Percentiles rank a stretch among this genome's conserved stretches.
These are phyloP conservation scores for Diaprepes abbreviatus DNA, from an alignment of 2,888 invertebrate species.

Conservation along the genomic window DNA sequence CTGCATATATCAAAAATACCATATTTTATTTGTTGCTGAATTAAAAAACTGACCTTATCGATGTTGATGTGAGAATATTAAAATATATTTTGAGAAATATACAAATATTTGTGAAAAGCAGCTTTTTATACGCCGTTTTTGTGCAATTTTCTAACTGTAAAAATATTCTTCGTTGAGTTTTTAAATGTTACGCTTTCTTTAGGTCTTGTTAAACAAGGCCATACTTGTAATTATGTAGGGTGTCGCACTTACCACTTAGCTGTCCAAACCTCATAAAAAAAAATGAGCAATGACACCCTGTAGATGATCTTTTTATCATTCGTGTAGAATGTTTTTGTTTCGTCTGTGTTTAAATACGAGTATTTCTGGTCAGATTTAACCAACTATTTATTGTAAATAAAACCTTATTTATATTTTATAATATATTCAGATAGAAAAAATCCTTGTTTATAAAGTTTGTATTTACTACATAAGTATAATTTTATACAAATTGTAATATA, in stretches of 20 bases:
- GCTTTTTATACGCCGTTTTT: constrained; percentile 44
- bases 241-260: neutral
- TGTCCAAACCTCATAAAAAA: neutral
- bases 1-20: too few species aligned
- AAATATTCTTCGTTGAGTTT: constrained; percentile 18
- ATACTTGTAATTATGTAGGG: neutral
- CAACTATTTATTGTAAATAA: constrained; percentile 63
- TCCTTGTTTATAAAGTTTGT: constrained; percentile 45
- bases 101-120: constrained; percentile 36
- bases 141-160: constrained; percentile 44
- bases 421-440: constrained; percentile 31
- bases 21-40: neutral
- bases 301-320: constrained; percentile 16
- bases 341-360: constrained; percentile 64
- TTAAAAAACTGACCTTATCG: constrained; percentile 24
- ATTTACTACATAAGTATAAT: constrained; percentile 42
- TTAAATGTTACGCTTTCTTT: constrained; percentile 30
- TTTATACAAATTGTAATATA: constrained; percentile 50
- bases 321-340: constrained; percentile 57
- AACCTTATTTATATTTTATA: constrained; percentile 62
- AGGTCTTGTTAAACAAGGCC: constrained; percentile 34
- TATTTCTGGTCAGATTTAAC: constrained; percentile 66
- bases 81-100: constrained; percentile 48
- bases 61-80: constrained; percentile 32
- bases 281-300: neutral